phyloP scores from a whole-genome alignment of 2,113 vertebrate genomes.

The Epinephelus lanceolatus region DNA sequence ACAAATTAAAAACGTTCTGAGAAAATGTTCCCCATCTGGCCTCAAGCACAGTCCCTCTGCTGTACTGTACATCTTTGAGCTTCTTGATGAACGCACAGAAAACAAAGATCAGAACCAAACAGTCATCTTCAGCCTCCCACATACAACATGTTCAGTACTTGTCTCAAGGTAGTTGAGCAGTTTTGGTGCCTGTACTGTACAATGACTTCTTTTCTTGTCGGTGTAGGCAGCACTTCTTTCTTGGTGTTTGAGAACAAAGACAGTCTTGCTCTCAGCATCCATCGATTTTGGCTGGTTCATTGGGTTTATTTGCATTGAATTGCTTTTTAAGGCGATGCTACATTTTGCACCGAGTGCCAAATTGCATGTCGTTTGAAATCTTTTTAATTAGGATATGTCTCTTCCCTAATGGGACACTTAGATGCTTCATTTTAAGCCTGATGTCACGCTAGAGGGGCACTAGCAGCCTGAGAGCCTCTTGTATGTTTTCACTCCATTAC shows the following conservation, averaged over 20 bases:
- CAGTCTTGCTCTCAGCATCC: neutral
- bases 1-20: neutral
- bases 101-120: slow-evolving; percentile 8
- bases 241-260: neutral
- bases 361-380: neutral
- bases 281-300: neutral
- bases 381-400: neutral
- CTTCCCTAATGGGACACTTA: neutral
- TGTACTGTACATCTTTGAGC: neutral
- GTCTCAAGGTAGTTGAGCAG: slow-evolving; percentile 7
- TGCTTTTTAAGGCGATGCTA: neutral
- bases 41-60: neutral
- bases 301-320: neutral
- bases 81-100: slow-evolving; percentile 10
- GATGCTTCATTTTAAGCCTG: neutral
- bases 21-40: neutral
- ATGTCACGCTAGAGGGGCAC: no score
- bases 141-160: slow-evolving; percentile 22
- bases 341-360: neutral
- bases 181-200: slow-evolving; percentile 3
- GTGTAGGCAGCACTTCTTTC: neutral
- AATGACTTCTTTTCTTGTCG: neutral
- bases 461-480: no score
- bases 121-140: slow-evolving; percentile 42
- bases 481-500: no score